phyloP scores from a whole-genome alignment of 2,797 vertebrate species.

The Sebastiscus tertius region DNA sequence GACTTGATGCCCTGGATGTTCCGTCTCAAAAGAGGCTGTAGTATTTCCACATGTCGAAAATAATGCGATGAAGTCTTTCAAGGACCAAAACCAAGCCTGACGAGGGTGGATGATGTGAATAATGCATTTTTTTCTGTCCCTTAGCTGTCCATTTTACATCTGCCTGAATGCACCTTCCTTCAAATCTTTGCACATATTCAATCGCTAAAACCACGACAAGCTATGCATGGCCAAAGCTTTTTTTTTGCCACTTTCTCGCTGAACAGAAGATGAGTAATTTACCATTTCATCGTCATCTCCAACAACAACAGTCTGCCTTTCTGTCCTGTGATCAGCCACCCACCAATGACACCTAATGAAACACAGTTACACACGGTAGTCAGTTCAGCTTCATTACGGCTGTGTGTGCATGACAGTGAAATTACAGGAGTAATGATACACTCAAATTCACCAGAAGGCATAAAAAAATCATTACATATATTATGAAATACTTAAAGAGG shows the following conservation, averaged over 20 bases:
- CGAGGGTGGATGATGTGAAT: constrained; percentile 55
- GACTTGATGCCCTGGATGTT: constrained; percentile 1
- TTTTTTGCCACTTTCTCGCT: constrained; percentile 3
- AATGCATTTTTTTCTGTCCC: constrained; percentile 55
- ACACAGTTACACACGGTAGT: constrained; percentile 31
- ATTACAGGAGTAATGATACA: constrained; percentile 58
- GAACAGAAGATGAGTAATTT: constrained; percentile 32
- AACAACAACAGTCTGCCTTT: constrained; percentile 34
- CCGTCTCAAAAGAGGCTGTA: not conserved
- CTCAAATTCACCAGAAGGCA: constrained; percentile 34
- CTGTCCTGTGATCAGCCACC: constrained; percentile 44
- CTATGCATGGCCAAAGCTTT: constrained; percentile 58
- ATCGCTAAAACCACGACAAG: not conserved
- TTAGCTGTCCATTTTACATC: constrained; percentile 43
- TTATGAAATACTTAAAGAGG: constrained; percentile 13
- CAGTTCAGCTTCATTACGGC: constrained; percentile 66
- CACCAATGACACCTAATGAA: constrained; percentile 34
- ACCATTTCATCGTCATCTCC: constrained; percentile 20
- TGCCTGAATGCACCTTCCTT: constrained; percentile 54
- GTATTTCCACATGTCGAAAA: constrained; percentile 22
- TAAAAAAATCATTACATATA: constrained; percentile 23
- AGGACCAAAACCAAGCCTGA: constrained; percentile 30
- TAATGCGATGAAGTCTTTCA: constrained; percentile 20
- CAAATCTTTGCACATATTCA: constrained; percentile 40
- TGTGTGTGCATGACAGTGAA: constrained; percentile 91